phyloP scores from a whole-genome alignment of 2,888 invertebrate species.

The Callosobruchus maculatus region DNA sequence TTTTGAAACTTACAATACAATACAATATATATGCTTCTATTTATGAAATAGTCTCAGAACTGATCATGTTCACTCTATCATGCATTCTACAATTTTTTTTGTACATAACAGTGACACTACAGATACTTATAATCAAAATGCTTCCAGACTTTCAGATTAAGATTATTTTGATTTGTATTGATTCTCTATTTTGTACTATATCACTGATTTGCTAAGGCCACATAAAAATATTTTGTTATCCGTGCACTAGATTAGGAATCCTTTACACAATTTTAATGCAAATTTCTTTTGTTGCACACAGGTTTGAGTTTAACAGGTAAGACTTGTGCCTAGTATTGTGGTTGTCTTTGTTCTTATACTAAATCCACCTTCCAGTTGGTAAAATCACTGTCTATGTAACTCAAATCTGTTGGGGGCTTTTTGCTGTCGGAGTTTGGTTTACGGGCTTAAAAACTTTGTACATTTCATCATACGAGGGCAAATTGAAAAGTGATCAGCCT shows the following conservation, averaged over 20 bases:
- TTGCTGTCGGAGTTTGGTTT: background rate
- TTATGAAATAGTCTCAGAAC: background rate
- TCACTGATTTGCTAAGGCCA: background rate
- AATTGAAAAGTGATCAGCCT: background rate
- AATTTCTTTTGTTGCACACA: constrained; percentile 49
- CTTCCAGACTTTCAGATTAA: too few relatives aligned
- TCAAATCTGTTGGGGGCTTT: background rate
- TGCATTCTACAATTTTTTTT: too few relatives aligned
- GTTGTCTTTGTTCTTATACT: background rate
- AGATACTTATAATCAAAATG: too few relatives aligned
- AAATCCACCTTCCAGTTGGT: background rate
- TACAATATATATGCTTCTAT: too few relatives aligned
- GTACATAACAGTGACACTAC: too few relatives aligned
- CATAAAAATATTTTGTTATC: background rate
- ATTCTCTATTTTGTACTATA: background rate
- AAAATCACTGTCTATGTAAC: background rate
- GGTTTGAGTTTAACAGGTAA: constrained; percentile 54
- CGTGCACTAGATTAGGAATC: background rate
- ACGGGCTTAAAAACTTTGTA: background rate
- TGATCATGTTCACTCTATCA: background rate
- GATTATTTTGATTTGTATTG: too few relatives aligned
- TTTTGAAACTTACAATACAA: too few relatives aligned
- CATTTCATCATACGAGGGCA: background rate
- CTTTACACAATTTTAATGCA: constrained; percentile 16
- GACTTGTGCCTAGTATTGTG: constrained; percentile 21